Conservation (phyloP, 1,140 invertebrate species). For the Eubasilissa regina region DNA sequence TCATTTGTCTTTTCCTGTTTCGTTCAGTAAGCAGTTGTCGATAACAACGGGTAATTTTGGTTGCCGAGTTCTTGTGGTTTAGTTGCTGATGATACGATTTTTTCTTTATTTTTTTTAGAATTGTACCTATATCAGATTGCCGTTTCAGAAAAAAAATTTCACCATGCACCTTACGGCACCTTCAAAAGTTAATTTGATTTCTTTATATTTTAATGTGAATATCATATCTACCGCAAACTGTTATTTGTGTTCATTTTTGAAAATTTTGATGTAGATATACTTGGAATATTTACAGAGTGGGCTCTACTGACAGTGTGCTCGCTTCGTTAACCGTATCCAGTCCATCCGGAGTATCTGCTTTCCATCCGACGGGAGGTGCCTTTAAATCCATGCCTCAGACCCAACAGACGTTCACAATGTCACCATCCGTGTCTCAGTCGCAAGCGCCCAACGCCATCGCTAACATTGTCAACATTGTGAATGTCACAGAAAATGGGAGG, state of each 20-base stretch:
- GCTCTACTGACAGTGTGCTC: slow-evolving; percentile 72
- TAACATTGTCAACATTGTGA: slow-evolving; percentile 57
- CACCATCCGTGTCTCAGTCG: slow-evolving; percentile 42
- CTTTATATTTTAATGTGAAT: neutral
- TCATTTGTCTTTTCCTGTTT: too few species aligned
- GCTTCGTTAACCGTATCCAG: slow-evolving; percentile 73
- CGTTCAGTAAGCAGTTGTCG: too few species aligned
- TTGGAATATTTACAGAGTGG: slow-evolving; percentile 66
- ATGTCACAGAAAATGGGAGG: slow-evolving; percentile 61
- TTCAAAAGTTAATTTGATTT: too few species aligned
- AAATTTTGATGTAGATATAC: neutral
- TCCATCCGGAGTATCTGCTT: slow-evolving; percentile 84
- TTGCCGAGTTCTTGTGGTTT: too few species aligned
- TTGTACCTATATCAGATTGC: too few species aligned
- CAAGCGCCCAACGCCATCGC: slow-evolving; percentile 40
- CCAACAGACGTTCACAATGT: slow-evolving; percentile 54
- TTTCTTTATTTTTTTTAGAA: too few species aligned
- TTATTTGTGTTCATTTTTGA: neutral
- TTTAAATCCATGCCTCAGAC: slow-evolving; percentile 87
- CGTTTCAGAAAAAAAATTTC: too few species aligned
- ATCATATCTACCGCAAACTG: neutral
- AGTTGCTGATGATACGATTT: too few species aligned
- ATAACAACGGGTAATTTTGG: too few species aligned
- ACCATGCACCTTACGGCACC: too few species aligned
- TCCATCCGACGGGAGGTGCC: slow-evolving; percentile 90